These are phyloP conservation scores for Agonopterix subpropinquella DNA, from an alignment of 2,888 invertebrate species.

Conservation along the genomic window DNA sequence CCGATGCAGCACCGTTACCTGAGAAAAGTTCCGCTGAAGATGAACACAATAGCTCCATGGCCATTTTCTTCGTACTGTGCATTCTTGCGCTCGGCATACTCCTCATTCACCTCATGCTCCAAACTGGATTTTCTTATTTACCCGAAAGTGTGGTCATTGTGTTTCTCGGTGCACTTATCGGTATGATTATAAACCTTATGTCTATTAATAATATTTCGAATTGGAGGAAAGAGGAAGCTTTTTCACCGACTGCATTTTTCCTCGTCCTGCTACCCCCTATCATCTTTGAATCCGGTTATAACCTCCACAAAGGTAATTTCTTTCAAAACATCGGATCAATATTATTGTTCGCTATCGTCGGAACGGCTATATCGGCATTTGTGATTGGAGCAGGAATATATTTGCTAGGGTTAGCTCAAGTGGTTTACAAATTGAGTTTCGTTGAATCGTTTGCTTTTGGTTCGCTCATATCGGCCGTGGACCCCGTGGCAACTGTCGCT, in stretches of 20 bases:
- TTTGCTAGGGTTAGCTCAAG: conserved; percentile 92
- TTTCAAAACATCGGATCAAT: conserved; percentile 99
- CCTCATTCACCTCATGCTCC: conserved; percentile 94
- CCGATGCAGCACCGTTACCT: conserved; percentile 87
- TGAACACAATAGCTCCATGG: conserved; percentile 97
- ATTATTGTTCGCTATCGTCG: conserved; percentile 97
- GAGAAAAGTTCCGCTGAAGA: conserved; percentile 95
- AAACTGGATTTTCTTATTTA: conserved; percentile 96
- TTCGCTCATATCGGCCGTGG: conserved; percentile 97
- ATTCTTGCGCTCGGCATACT: conserved; percentile 96
- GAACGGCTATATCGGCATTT: conserved; percentile 97
- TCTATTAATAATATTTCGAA: conserved; percentile 92
- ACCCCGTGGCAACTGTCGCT: conserved; percentile 99
- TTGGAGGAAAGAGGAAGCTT: conserved; percentile 98
- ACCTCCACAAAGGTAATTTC: conserved; percentile 97
- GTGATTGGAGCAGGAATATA: conserved; percentile 98
- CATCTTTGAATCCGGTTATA: conserved; percentile 99
- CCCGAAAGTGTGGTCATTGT: conserved; percentile 99
- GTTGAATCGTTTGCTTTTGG: conserved; percentile 99
- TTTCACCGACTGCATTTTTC: conserved; percentile 98
- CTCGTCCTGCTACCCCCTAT: conserved; percentile 97
- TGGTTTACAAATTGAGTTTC: conserved; percentile 93
- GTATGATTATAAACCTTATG: conserved; percentile 91
- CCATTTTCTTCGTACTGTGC: conserved; percentile 98
- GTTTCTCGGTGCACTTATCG: conserved; percentile 94